These are phyloP conservation scores for Eunapius fragilis DNA, from an alignment of 37 sponge, comb jelly and placozoan genomes.

Conservation along the genomic window DNA sequence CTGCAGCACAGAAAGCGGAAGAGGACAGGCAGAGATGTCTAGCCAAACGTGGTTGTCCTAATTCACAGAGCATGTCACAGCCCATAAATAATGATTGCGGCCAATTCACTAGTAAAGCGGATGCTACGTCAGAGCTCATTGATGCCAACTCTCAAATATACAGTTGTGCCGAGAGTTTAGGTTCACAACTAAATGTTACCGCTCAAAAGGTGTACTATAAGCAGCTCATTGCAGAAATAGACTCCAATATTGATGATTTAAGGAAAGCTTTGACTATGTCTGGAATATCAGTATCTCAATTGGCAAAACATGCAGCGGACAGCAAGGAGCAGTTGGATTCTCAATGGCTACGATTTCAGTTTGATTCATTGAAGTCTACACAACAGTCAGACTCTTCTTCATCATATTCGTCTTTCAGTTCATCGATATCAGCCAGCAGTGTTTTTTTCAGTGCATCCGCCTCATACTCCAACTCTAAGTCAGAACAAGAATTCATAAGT, in stretches of 20 bases:
- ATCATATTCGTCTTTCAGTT: neutral
- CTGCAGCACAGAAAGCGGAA: neutral
- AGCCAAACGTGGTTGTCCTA: constrained; percentile 5
- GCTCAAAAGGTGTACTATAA: neutral
- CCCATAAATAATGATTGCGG: neutral
- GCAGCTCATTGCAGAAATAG: neutral
- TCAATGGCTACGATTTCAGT: constrained; percentile 6
- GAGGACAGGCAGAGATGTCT: constrained; percentile 1
- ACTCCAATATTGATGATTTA: neutral
- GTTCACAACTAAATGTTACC: constrained; percentile 1
- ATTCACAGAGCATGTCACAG: neutral
- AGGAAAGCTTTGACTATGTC: neutral
- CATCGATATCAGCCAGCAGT: neutral
- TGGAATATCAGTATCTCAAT: neutral
- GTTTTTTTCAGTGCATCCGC: neutral
- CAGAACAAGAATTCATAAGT: neutral
- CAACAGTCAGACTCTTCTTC: neutral
- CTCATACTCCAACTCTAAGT: neutral
- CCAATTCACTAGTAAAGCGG: neutral
- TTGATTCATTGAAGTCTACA: neutral
- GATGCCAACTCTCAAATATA: constrained; percentile 9
- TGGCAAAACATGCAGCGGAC: constrained; percentile 19
- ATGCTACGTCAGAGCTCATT: neutral
- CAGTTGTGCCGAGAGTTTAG: constrained; percentile 5
- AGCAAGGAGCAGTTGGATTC: neutral